Base-by-base conservation (phyloP, 2,888 invertebrate species). In the Parnassius glacialis region DNA sequence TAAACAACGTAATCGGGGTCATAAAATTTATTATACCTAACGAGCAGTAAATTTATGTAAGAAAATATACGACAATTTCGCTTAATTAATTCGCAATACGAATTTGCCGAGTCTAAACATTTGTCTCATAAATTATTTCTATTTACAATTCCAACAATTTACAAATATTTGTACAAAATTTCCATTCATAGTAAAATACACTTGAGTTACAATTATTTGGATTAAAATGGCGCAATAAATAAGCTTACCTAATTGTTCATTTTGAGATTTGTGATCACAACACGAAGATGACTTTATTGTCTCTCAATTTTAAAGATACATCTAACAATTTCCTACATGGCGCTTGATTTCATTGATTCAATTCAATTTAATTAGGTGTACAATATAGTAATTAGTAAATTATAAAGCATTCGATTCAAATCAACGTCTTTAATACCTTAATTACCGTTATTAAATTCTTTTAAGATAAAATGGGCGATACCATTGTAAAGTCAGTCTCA, bases 1-100 rank as follows among this genome's bases (percentile, higher is more conserved):
- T 63, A 70, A 74, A 75, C 69, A 62, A 71, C 68, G 57, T 58
- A 65, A 70, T 65, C 67, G 68, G 56, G 69, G 66, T 73, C 80
- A 85, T 78, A 82, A 80, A 83, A 79, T 84, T 86, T 84, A 87
- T 88, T 85, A 78, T 71, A 70, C 69, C 77, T 82, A 85, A 87
- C 85, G 76, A 75, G 67, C 68, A 70, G 79, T 84, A 85, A 80
- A 83, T 71, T 74, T 74, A 57, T 62, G 69, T 79, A 79, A 74
- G 73, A 86, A 87, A 84, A 86, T 86, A 87, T 84, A 81, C 75
- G 71, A 65, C 67, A 71, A 68, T 57, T 64, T 67, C 47, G 61
- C 68, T 67, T 67, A 61, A 65, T 66, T 73, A 67, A 60, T 65
- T 59, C 65, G 66, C 59, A 60, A 43, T 58, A 60, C 54, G 25